These are phyloP conservation scores for Harmothoe impar DNA, from an alignment of 2,888 invertebrate species.

Conservation along the genomic window DNA sequence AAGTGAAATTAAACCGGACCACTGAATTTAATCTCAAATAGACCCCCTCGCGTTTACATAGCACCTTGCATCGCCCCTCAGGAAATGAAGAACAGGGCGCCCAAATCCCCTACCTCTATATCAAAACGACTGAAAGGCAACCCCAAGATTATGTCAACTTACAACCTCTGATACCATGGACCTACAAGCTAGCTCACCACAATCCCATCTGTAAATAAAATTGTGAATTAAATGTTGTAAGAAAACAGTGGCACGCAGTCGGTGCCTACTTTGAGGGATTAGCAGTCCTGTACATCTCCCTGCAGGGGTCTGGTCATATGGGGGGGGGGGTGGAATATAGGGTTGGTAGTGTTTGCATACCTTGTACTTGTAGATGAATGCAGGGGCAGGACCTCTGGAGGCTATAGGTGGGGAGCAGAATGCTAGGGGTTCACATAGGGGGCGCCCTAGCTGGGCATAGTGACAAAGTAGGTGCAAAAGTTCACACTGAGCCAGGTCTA, in stretches of 20 bases:
- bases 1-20: too few relatives aligned
- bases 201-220: not conserved
- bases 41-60: not conserved
- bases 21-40: too few relatives aligned
- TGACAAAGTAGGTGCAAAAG: slow-evolving; percentile 21
- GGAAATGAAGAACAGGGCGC: not conserved
- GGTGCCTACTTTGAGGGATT: not conserved
- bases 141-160: not conserved
- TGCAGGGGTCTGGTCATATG: not conserved
- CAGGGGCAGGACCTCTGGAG: too few relatives aligned
- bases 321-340: not conserved
- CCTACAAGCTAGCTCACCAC: not conserved
- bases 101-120: not conserved
- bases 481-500: not conserved
- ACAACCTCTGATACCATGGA: not conserved
- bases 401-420: too few relatives aligned
- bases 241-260: slow-evolving; percentile 10
- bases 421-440: not conserved
- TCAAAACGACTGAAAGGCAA: not conserved
- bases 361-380: not conserved
- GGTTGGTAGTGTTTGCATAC: not conserved
- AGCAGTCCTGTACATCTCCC: not conserved
- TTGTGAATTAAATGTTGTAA: not conserved
- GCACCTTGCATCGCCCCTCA: not conserved
- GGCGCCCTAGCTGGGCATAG: not conserved